Evolutionary conservation across 2,113 vertebrate genomes (phyloP).

Genomic region (Vicugna pacos): DNA sequence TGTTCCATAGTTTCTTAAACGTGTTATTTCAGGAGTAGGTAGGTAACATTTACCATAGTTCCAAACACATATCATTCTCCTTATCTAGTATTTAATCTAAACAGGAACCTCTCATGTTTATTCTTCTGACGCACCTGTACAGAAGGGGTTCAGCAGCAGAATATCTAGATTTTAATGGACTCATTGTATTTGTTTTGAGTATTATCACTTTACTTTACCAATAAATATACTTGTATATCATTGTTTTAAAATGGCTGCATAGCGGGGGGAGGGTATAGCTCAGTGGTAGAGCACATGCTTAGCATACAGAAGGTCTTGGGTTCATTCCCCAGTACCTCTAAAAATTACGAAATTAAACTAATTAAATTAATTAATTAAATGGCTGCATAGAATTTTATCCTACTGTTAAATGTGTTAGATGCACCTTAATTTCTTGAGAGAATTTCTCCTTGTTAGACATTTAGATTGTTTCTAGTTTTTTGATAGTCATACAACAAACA

Average conservation of each 20-base stretch:
- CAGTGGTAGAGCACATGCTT: no score
- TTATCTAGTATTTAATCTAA: background rate
- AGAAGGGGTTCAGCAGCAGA: background rate
- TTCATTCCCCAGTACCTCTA: no score
- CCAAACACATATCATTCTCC: background rate
- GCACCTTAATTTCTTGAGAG: background rate
- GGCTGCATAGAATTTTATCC: background rate
- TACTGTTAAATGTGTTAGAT: background rate
- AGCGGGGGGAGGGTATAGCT: no score
- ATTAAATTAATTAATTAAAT: background rate
- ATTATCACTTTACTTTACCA: slow-evolving; percentile 6
- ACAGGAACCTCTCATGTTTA: background rate
- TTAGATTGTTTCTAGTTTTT: slow-evolving; percentile 23
- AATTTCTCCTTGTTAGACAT: background rate
- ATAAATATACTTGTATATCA: background rate
- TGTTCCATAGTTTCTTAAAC: background rate
- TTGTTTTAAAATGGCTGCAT: background rate
- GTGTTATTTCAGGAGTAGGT: background rate
- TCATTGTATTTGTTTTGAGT: background rate
- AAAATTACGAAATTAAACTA: no score
- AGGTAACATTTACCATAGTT: background rate
- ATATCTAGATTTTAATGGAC: background rate
- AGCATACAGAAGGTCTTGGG: no score
- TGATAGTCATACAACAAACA: background rate
- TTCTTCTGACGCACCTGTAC: slow-evolving; percentile 9